These are phyloP conservation scores for Pristionchus pacificus DNA, from an alignment of 1,140 invertebrate species.

Conservation along the genomic window DNA sequence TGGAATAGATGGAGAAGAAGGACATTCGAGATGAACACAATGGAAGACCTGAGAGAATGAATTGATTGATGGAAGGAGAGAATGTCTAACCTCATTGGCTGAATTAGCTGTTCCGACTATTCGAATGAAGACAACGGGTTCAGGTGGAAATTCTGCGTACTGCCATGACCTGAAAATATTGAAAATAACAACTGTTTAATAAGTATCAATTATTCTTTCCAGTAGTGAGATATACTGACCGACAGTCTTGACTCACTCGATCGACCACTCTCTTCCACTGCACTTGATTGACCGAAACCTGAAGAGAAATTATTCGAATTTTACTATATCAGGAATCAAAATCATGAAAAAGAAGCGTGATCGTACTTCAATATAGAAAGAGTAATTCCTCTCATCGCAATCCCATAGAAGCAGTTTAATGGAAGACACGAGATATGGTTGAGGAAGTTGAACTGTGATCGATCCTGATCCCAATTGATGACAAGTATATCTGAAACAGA, in stretches of 20 bases:
- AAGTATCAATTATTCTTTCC: conserved; percentile 2
- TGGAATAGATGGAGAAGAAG: conserved; percentile 56
- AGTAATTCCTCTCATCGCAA: conserved; percentile 91
- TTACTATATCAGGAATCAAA: no score
- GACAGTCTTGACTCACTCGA: conserved; percentile 71
- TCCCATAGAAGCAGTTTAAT: conserved; percentile 87
- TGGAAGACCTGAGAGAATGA: conserved; percentile 76
- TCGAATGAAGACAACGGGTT: conserved; percentile 84
- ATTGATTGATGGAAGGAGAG: conserved; percentile 39
- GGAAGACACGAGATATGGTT: conserved; percentile 86
- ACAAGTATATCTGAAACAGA: conserved; percentile 97
- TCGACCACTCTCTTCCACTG: conserved; percentile 78
- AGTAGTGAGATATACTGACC: conserved; percentile 31
- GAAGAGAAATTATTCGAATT: no score
- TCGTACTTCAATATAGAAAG: conserved; percentile 93
- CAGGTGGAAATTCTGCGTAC: conserved; percentile 73
- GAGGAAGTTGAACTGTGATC: conserved; percentile 88
- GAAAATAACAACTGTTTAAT: neutral
- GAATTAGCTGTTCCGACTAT: conserved; percentile 62
- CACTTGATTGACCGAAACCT: conserved; percentile 82
- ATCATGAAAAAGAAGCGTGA: no score
- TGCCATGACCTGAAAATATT: conserved; percentile 75
- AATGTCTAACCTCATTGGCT: conserved; percentile 64
- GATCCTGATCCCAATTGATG: conserved; percentile 92
- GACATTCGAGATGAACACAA: conserved; percentile 94